phyloP scores from a whole-genome alignment of 2,888 invertebrate genomes.

The Thecophora atra region DNA sequence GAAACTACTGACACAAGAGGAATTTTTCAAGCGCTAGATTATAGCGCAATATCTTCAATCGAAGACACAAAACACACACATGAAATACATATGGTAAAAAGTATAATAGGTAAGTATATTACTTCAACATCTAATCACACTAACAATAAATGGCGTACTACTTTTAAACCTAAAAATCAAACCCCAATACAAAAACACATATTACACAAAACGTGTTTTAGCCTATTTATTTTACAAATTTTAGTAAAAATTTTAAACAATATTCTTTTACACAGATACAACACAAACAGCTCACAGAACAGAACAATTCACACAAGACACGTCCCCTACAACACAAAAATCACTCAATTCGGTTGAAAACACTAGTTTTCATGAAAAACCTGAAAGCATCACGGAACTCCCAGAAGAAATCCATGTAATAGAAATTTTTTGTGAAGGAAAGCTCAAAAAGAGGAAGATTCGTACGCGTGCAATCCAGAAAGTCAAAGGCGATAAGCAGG shows the following conservation, averaged over 20 bases:
- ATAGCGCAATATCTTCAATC: conserved; percentile 28
- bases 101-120: conserved; percentile 52
- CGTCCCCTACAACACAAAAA: conserved; percentile 21
- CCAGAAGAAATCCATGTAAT: no score
- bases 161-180: conserved; percentile 50
- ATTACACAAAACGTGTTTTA: conserved; percentile 51
- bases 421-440: no score
- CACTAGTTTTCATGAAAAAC: no score
- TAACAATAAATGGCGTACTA: conserved; percentile 60
- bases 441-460: no score
- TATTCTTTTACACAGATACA: conserved; percentile 63
- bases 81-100: conserved; percentile 46
- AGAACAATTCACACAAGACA: conserved; percentile 65
- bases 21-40: conserved; percentile 26
- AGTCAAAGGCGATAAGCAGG: no score
- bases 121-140: conserved; percentile 45
- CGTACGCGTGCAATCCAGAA: no score
- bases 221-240: conserved; percentile 41
- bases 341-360: conserved; percentile 36
- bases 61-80: conserved; percentile 33
- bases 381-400: no score
- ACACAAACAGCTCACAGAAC: conserved; percentile 63
- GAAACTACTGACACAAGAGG: conserved; percentile 24
- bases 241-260: conserved; percentile 45
- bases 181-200: conserved; percentile 55